Evolutionary conservation across 2,888 invertebrate species (phyloP).

Genomic region (Thyatira batis): DNA sequence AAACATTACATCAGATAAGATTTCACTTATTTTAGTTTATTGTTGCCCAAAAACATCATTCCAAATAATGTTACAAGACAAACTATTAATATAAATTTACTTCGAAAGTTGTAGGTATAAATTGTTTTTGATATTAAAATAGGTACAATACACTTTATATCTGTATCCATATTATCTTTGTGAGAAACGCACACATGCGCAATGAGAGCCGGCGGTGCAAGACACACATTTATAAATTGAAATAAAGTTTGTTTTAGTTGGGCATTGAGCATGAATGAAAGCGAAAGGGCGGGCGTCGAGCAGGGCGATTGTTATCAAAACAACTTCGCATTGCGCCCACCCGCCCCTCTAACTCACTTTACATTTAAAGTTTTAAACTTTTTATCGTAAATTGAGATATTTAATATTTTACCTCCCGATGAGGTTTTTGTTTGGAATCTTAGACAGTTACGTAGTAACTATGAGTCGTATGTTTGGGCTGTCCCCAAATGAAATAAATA

Average conservation of each 20-base stretch:
- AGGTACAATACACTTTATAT: slow-evolving; percentile 13
- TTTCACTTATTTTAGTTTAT: no score
- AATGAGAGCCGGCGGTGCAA: slow-evolving; percentile 46
- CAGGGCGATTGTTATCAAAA: slow-evolving; percentile 65
- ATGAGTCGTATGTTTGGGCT: not conserved
- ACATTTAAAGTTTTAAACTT: not conserved
- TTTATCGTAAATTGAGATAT: not conserved
- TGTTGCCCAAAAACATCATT: no score
- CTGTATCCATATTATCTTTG: slow-evolving; percentile 47
- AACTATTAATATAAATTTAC: no score
- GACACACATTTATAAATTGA: slow-evolving; percentile 75
- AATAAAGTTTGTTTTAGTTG: slow-evolving; percentile 82
- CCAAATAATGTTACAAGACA: no score
- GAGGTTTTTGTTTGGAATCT: not conserved
- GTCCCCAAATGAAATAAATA: not conserved
- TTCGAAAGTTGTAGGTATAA: not conserved
- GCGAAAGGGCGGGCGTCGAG: slow-evolving; percentile 58
- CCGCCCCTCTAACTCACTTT: not conserved
- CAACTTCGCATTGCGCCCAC: slow-evolving; percentile 26
- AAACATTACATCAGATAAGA: no score
- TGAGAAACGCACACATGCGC: slow-evolving; percentile 67
- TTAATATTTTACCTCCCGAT: not conserved
- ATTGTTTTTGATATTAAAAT: slow-evolving; percentile 4
- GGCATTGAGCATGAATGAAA: slow-evolving; percentile 78
- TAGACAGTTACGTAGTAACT: not conserved